Base-by-base conservation (phyloP, 1,140 invertebrate species). In the Papilio machaon region DNA sequence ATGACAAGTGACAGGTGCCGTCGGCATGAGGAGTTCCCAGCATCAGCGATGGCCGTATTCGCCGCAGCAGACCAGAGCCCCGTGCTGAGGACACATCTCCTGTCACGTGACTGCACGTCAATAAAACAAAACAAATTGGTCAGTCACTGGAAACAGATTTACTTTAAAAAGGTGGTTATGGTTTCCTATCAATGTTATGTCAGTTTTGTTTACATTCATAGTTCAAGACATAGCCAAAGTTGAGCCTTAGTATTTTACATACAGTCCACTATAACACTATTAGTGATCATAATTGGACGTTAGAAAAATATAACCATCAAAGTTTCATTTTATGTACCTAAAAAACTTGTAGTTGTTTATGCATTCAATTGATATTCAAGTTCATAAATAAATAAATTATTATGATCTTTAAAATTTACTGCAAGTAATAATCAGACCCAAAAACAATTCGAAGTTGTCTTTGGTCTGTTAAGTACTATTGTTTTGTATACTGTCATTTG, bases 21-120 rank as follows among this genome's bases (percentile, higher is more conserved):
- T 67, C 77, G 77, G 77, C 77, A 79, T 79, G 77, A 79, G 60
- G 77, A 79, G 64, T 79, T 79, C 46, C n/a, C 77, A 79, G 77
- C 77, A 79, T 38, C 77, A 47, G 77, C 77, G 77, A 79, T 79
- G 77, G 77, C 77, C 60, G 19, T 47, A 38, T 43, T 67, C 60
- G 58, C 77, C 60, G 77, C 77, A 38, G 35, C 54, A 47, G 43
- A 49, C 74, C 60, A 64, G 38, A 79, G 77, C 77, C 58, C 60
- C 77, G 58, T 79, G 58, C 23, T 79, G 77, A 79, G 77, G 60
- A 67, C 19, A 79, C 19, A 67, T 47, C n/a, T 79, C 77, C 47
- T 67, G 54, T 64, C 58, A 79, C 77, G 58, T 79, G 54, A 67
- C 43, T 17, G n/a, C 77, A 79, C 35, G 77, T n/a, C 64, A 43